Base-by-base conservation (phyloP, 2,113 vertebrate species). In the Gopherus flavomarginatus region DNA sequence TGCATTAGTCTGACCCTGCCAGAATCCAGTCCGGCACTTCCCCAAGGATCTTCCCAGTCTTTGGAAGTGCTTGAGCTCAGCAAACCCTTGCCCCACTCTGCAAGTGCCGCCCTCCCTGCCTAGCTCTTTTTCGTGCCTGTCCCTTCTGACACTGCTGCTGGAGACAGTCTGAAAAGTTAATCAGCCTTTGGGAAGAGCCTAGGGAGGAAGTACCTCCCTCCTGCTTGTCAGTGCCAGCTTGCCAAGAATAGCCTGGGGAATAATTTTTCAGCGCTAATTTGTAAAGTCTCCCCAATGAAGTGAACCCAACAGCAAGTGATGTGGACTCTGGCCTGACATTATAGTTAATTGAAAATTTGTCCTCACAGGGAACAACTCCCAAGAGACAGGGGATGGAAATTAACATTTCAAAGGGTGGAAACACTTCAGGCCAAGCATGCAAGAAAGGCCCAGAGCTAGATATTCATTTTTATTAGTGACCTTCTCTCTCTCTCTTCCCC, bases 191-290 rank as follows among this genome's bases (percentile, higher is more conserved):
- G 90, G 85, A 89, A 92, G 81, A 96, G 50, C 87, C 95, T 95
- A 49, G 38, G 75, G 79, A 95, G 93, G 93, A 92, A 95, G 89
- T 96, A 89, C 96, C 93, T 93, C 50, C 38, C 59, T 72, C 57
- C 35, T 1, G n/a, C 79, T 83, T 92, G 93, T 86, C 91, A 86
- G 91, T 83, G 87, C 38, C 62, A 50, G 72, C 86, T 95, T 96
- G 94, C 93, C 86, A 95, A 97, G 96, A 96, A 97, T 95, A 94
- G 95, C 97, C 84, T 35, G 29, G 87, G 94, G 83, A 96, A 92
- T 96, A 78, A 65, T 95, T 90, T 96, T 49, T 86, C 4, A 1
- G 97, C 89, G 96, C 92, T 98, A 97, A 98, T 98, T 97, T 97
- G 98, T 96, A 96, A 98, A 98, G 93, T 94, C 97, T 92, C 89